Conservation (phyloP, 1,140 invertebrate genomes). For the Lepidurus packardi region DNA sequence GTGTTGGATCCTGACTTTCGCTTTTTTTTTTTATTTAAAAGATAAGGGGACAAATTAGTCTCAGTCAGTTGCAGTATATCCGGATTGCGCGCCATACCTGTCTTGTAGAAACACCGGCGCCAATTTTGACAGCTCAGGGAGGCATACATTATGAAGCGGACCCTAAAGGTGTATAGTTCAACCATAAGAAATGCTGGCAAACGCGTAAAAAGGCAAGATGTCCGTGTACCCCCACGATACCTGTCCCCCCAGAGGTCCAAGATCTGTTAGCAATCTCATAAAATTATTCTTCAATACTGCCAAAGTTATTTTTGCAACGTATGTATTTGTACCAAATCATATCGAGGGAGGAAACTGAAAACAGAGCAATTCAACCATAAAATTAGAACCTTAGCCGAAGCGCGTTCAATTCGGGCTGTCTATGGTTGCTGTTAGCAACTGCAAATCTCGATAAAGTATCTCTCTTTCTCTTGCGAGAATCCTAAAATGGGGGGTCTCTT, state of each 20-base stretch:
- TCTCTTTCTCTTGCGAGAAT: not conserved
- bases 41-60: not conserved
- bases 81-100: not conserved
- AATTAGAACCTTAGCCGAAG: not conserved
- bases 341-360: not conserved
- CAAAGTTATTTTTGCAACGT: not conserved
- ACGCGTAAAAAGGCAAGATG: not conserved
- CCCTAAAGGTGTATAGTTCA: not conserved
- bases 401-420: not conserved
- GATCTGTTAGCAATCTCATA: not conserved
- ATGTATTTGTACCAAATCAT: not conserved
- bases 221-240: not conserved
- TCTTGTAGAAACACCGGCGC: conserved; percentile 1
- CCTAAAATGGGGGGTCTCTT: not conserved
- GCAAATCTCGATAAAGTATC: not conserved
- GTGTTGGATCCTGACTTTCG: not conserved
- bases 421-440: not conserved
- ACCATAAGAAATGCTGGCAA: conserved; percentile 8
- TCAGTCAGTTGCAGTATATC: not conserved
- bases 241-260: not conserved
- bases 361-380: not conserved
- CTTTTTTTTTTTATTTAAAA: not conserved
- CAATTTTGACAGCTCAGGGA: conserved; percentile 1
- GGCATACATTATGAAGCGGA: not conserved
- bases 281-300: not conserved